phyloP scores from a whole-genome alignment of 2,888 invertebrate species.

The Sympetrum striolatum region DNA sequence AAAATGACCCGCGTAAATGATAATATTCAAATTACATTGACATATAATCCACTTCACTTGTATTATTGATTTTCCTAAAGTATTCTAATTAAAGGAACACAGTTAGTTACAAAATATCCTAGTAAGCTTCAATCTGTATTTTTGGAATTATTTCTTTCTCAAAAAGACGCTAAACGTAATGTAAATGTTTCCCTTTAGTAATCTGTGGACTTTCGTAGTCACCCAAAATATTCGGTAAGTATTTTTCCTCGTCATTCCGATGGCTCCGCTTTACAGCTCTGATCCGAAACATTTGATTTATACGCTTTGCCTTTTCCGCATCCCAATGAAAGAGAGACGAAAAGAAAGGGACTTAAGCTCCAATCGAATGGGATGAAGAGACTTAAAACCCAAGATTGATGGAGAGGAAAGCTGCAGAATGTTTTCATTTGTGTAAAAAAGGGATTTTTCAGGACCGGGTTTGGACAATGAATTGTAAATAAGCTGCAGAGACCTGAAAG shows the following conservation, averaged over 20 bases:
- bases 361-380: neutral
- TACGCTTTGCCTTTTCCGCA: conserved; percentile 10
- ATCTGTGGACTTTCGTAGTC: neutral
- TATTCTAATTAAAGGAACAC: too few relatives aligned
- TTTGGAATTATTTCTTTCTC: too few relatives aligned
- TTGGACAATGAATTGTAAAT: neutral
- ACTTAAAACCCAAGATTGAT: neutral
- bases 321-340: neutral
- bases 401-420: neutral
- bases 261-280: neutral
- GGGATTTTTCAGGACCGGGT: neutral
- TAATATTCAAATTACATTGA: too few relatives aligned
- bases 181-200: neutral
- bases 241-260: neutral
- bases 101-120: too few relatives aligned
- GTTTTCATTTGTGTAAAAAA: neutral
- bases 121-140: too few relatives aligned
- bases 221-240: neutral
- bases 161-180: too few relatives aligned
- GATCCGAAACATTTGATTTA: conserved; percentile 22
- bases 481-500: neutral
- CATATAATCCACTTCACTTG: too few relatives aligned
- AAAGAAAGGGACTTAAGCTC: neutral
- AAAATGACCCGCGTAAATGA: too few relatives aligned
- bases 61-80: too few relatives aligned